Evolutionary conservation across 2,113 vertebrate genomes (phyloP).

Genomic region (Galeopterus variegatus): DNA sequence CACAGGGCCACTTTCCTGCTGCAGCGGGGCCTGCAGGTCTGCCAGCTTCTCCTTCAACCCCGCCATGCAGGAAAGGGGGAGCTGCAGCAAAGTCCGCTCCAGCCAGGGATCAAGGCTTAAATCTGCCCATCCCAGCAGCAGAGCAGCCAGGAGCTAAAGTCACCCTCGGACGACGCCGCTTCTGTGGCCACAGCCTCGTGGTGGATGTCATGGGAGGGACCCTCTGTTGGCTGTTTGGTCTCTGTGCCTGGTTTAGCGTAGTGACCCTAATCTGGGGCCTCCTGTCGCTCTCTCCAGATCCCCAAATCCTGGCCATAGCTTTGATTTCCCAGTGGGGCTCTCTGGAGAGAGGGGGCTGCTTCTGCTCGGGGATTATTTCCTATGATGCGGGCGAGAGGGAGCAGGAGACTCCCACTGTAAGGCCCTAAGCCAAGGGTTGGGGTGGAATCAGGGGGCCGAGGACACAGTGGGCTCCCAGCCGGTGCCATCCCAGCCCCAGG

Average conservation of each 20-base stretch:
- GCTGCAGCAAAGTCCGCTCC: neutral
- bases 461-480: accelerated
- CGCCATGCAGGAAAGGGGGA: accelerated
- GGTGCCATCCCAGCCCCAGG: accelerated
- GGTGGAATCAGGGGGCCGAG: neutral
- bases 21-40: accelerated
- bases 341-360: neutral
- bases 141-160: accelerated
- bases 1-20: accelerated
- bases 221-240: neutral
- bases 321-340: neutral
- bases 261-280: accelerated
- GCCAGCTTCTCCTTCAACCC: neutral
- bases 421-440: neutral
- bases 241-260: accelerated
- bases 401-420: neutral
- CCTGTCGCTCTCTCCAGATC: neutral
- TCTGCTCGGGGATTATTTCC: neutral
- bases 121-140: accelerated
- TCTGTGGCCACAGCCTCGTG: accelerated
- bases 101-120: neutral
- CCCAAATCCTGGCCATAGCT: neutral
- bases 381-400: no score
- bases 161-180: accelerated
- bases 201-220: neutral